Conservation (phyloP, 2,888 invertebrate genomes). For the Aphidoletes aphidimyza region DNA sequence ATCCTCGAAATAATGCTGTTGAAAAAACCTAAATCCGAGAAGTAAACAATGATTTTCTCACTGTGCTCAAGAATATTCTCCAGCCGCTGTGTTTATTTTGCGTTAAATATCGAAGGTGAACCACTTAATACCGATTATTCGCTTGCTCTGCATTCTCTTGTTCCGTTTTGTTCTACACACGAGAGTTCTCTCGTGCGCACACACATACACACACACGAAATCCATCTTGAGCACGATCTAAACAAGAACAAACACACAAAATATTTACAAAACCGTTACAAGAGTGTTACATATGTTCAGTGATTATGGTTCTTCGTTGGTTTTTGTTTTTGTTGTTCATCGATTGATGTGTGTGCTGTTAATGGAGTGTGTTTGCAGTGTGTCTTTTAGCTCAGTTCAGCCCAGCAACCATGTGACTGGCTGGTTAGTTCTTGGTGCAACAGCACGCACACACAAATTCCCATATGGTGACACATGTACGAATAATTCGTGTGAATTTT, state of each 20-base stretch:
- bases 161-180: too few relatives aligned
- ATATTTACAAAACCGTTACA: conserved; percentile 52
- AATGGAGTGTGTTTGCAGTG: background rate
- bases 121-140: conserved; percentile 45
- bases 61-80: conserved; percentile 35
- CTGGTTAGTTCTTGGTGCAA: background rate
- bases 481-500: conserved; percentile 16
- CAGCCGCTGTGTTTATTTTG: conserved; percentile 1
- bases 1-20: too few relatives aligned
- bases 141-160: background rate
- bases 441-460: conserved; percentile 17
- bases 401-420: too few relatives aligned
- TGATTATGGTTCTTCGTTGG: conserved; percentile 9
- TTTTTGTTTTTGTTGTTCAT: background rate
- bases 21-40: background rate
- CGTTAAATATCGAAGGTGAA: conserved; percentile 43
- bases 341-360: background rate
- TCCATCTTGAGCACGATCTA: conserved; percentile 54
- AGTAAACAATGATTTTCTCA: conserved; percentile 42
- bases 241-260: conserved; percentile 40
- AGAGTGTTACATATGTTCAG: conserved; percentile 47
- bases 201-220: conserved; percentile 19
- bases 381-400: background rate
- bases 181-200: conserved; percentile 37
- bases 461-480: conserved; percentile 2